Evolutionary conservation across 35 echinoderm and acorn worm species (phyloP).

Genomic region (Heliocidaris erythrogramma): DNA sequence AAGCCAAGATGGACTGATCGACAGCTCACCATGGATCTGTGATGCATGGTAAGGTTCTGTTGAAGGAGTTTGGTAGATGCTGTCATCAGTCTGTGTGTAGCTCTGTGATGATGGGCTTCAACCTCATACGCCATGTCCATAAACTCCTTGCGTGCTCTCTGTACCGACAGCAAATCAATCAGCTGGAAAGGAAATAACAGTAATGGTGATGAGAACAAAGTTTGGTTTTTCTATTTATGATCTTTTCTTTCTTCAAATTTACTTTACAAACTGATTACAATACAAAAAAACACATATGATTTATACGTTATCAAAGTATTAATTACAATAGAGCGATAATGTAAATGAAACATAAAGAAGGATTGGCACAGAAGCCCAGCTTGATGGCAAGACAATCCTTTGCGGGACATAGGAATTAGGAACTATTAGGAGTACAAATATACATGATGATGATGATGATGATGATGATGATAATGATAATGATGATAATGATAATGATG

Average conservation of each 20-base stretch:
- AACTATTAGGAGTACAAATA: too few relatives aligned
- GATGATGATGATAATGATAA: too few relatives aligned
- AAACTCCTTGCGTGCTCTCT: constrained; percentile 79
- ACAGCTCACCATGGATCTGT: constrained; percentile 64
- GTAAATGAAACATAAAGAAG: too few relatives aligned
- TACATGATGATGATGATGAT: too few relatives aligned
- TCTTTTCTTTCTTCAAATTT: background rate
- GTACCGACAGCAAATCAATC: constrained; percentile 70
- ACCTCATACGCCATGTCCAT: constrained; percentile 83
- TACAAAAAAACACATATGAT: too few relatives aligned
- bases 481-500: too few relatives aligned
- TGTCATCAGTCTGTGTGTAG: constrained; percentile 77
- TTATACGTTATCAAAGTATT: too few relatives aligned
- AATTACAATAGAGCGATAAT: too few relatives aligned
- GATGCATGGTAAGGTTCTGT: constrained; percentile 50
- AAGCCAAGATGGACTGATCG: too few relatives aligned
- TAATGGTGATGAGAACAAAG: background rate
- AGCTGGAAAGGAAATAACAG: constrained; percentile 42
- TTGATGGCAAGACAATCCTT: background rate
- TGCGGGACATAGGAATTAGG: too few relatives aligned
- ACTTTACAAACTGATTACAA: background rate
- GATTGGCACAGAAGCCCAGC: too few relatives aligned
- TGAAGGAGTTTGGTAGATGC: constrained; percentile 68
- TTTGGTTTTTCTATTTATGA: background rate
- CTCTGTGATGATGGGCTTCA: constrained; percentile 60